These are phyloP conservation scores for Coreoperca whiteheadi DNA, from an alignment of 2,113 vertebrate species.

Conservation along the genomic window DNA sequence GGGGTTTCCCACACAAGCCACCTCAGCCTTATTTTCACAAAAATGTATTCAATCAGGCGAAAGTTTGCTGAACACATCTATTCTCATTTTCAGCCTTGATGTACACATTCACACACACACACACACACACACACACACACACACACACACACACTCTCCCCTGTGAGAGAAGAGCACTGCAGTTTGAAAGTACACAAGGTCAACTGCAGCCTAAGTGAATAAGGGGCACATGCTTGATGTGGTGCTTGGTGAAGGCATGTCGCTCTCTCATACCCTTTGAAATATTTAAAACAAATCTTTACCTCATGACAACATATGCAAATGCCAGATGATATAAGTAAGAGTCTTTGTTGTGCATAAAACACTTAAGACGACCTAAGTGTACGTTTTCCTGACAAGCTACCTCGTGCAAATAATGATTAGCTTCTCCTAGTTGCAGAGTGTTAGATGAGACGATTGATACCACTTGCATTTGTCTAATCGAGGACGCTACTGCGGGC, in stretches of 20 bases:
- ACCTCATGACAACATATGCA: not conserved
- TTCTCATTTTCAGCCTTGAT: constrained; percentile 10
- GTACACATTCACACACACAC: not conserved
- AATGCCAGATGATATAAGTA: not conserved
- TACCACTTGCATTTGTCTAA: not conserved
- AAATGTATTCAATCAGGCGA: not conserved
- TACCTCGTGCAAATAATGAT: not conserved
- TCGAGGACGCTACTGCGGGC: too few species aligned
- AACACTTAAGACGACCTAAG: too few species aligned
- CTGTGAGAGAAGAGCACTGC: not conserved
- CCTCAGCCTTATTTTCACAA: not conserved
- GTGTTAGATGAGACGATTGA: not conserved
- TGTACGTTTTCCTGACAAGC: not conserved
- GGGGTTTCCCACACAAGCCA: constrained; percentile 7
- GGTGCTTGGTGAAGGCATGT: not conserved
- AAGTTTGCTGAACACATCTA: constrained; percentile 20
- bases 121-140: not conserved
- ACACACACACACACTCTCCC: not conserved
- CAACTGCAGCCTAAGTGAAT: not conserved
- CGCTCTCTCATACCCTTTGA: not conserved
- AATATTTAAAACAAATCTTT: too few species aligned
- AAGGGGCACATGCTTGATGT: not conserved
- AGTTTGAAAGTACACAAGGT: not conserved
- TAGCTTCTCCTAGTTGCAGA: not conserved
- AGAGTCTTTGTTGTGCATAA: not conserved